Conservation (phyloP, 2,888 invertebrate species). For the Salpingus planirostris region DNA sequence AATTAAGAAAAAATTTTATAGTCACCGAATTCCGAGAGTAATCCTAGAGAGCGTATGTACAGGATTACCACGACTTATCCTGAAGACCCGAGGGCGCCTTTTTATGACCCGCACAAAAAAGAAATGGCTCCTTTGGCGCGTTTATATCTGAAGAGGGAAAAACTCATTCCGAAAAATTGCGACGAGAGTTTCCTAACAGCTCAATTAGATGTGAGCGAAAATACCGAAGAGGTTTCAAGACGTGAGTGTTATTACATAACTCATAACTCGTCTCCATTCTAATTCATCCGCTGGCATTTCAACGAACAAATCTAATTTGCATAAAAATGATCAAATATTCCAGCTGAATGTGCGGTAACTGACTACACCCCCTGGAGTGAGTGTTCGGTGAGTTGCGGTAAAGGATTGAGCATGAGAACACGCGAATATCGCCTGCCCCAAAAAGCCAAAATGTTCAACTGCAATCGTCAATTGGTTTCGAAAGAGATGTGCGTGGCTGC, state of each 20-base stretch:
- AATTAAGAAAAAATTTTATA: too few relatives aligned
- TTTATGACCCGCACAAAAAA: constrained; percentile 63
- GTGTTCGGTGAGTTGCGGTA: constrained; percentile 83
- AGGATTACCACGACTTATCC: constrained; percentile 86
- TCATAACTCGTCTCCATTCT: constrained; percentile 2
- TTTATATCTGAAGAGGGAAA: constrained; percentile 67
- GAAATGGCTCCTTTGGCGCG: constrained; percentile 78
- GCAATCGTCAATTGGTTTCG: constrained; percentile 65
- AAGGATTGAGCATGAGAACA: constrained; percentile 72
- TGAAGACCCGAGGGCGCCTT: constrained; percentile 85
- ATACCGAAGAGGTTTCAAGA: constrained; percentile 56
- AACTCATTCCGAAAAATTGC: constrained; percentile 65
- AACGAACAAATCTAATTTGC: too few relatives aligned
- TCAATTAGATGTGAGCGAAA: constrained; percentile 56
- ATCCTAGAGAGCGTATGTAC: constrained; percentile 75
- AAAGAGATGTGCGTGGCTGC: constrained; percentile 87
- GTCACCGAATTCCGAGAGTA: constrained; percentile 71
- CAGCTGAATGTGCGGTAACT: constrained; percentile 73
- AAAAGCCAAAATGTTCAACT: constrained; percentile 61
- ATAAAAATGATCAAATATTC: too few relatives aligned
- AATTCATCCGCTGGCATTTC: too few relatives aligned
- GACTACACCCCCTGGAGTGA: constrained; percentile 69
- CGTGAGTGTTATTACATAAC: constrained; percentile 47
- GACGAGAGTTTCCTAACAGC: constrained; percentile 54
- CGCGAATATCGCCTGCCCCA: constrained; percentile 62